Conservation (phyloP, 2,113 vertebrate species). For the Tor tambroides region DNA sequence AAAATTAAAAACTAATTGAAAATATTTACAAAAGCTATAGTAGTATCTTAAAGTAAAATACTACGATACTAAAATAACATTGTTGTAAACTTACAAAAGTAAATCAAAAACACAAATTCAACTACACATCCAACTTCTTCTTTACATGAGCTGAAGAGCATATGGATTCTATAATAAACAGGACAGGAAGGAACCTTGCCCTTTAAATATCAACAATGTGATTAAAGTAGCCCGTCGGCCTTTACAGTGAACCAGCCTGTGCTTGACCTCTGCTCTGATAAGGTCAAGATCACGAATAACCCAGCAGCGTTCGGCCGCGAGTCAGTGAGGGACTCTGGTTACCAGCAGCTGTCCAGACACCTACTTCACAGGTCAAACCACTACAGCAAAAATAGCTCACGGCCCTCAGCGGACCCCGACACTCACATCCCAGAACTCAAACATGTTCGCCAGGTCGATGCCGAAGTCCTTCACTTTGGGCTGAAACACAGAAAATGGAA, state of each 20-base stretch:
- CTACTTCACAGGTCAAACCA: constrained; percentile 77
- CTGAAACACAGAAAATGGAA: constrained; percentile 70
- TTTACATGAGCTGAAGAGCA: neutral
- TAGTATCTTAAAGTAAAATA: too few relatives aligned
- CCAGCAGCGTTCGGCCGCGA: neutral
- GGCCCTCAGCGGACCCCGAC: neutral
- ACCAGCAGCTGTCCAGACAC: constrained; percentile 74
- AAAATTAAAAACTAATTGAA: too few relatives aligned
- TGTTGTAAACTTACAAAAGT: neutral
- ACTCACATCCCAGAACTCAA: constrained; percentile 99
- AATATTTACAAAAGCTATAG: neutral
- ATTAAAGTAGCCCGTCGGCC: constrained; percentile 67
- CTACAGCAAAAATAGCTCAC: constrained; percentile 71
- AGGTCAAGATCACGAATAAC: constrained; percentile 79
- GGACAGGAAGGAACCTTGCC: constrained; percentile 16
- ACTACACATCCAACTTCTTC: neutral
- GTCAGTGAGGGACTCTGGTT: constrained; percentile 71
- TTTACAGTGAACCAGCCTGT: constrained; percentile 63
- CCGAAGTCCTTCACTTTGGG: constrained; percentile 96
- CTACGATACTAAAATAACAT: too few relatives aligned
- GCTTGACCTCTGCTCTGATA: constrained; percentile 70
- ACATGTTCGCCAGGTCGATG: constrained; percentile 96
- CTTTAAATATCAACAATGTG: constrained; percentile 72
- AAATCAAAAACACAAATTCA: neutral
- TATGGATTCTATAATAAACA: neutral